These are phyloP conservation scores for Entomobrya multifasciata DNA, from an alignment of 2,888 invertebrate species.

Conservation along the genomic window DNA sequence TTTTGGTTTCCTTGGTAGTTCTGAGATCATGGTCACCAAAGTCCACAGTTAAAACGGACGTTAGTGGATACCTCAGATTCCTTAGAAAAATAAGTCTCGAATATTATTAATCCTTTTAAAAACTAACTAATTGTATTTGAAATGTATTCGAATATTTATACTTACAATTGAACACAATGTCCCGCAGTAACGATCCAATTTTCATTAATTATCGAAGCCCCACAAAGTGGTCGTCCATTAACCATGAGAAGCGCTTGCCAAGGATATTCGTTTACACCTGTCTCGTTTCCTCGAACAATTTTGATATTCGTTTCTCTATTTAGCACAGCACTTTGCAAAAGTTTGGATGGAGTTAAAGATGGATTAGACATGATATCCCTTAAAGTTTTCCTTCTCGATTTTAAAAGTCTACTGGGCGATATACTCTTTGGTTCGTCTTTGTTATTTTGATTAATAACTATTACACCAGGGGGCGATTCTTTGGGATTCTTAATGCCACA, in stretches of 20 bases:
- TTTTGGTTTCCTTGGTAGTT: constrained; percentile 71
- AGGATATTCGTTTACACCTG: constrained; percentile 77
- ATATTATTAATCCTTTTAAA: too few species aligned
- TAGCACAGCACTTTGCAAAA: constrained; percentile 66
- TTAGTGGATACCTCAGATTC: constrained; percentile 72
- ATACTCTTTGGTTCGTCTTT: constrained; percentile 47
- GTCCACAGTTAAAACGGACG: constrained; percentile 74
- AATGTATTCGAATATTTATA: neutral
- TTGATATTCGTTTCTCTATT: constrained; percentile 46
- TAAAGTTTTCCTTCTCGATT: constrained; percentile 47
- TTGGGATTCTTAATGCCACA: constrained; percentile 73
- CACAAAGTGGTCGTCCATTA: constrained; percentile 76
- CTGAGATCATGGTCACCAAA: constrained; percentile 78
- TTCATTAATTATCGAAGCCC: constrained; percentile 74
- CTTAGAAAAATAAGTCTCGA: too few species aligned
- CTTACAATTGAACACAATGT: constrained; percentile 77
- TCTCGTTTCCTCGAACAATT: constrained; percentile 77
- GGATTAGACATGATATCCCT: constrained; percentile 40
- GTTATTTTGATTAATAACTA: neutral
- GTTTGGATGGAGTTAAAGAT: constrained; percentile 60
- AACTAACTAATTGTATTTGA: too few species aligned
- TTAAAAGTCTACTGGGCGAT: constrained; percentile 46
- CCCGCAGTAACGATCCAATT: constrained; percentile 77
- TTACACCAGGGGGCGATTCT: constrained; percentile 35
- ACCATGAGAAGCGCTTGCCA: constrained; percentile 77